Base-by-base conservation (phyloP, 2,888 invertebrate genomes). In the Tachystola acroxantha region DNA sequence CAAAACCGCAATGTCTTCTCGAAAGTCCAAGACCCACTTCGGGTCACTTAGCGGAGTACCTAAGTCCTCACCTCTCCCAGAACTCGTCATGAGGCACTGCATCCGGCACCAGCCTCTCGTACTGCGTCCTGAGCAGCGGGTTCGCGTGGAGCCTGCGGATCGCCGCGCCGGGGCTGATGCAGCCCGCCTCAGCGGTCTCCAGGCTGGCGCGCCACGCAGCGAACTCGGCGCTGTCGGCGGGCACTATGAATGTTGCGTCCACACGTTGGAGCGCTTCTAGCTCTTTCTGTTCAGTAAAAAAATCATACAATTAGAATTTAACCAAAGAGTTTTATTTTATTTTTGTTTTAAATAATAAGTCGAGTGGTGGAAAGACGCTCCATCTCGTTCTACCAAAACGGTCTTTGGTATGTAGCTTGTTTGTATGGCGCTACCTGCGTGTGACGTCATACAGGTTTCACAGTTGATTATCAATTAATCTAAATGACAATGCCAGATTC, bases 51-150 rank as follows among this genome's bases (percentile, higher is more conserved):
- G n/a, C n/a, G n/a, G n/a, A n/a, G n/a, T n/a, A n/a, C n/a, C n/a
- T n/a, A n/a, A n/a, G n/a, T n/a, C n/a, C 67, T 53, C 35, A 90
- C 90, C 94, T 88, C 64, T 93, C 91, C 95, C 95, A 96, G 74
- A 95, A 96, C 43, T 92, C 88, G 11, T 91, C 89, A 55, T 94
- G 92, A 1, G 91, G 87, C 10, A 95, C 92, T 29, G 90, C 88
- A 36, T 90, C 89, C 3, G 93, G 92, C 51, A 95, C 95, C 42
- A 95, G 82, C 56, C 89, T 89, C 32, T 89, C 85, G 51, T 92
- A 92, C 54, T 92, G 88, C 7, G 87, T 72, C 42, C 88, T 79
- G 13, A 93, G 80, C 39, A 89, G 69, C 0, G 90, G 88, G 27
- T 58, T 77, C 16, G 63, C 33, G 1, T 58, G 59, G 2, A 87